phyloP scores from a whole-genome alignment of 2,797 vertebrate species.

The Pseudomugil gertrudae region DNA sequence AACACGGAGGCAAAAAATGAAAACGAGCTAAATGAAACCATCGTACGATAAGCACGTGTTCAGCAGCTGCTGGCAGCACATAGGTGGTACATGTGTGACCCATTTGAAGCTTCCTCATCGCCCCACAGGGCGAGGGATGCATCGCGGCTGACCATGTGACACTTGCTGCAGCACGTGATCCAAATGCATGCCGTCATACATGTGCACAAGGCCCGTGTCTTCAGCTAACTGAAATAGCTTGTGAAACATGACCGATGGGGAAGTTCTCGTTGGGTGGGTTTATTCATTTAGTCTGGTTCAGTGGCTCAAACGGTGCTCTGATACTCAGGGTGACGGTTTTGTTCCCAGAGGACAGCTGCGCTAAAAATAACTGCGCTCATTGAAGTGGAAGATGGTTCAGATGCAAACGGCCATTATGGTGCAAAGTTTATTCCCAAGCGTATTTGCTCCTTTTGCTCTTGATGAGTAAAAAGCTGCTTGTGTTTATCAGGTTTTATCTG shows the following conservation, averaged over 20 bases:
- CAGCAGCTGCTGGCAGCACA: conserved; percentile 6
- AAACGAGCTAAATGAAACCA: too few relatives aligned
- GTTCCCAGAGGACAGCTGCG: conserved; percentile 29
- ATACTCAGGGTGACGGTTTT: conserved; percentile 10
- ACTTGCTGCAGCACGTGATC: conserved; percentile 28
- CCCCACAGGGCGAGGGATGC: conserved; percentile 51
- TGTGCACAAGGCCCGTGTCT: neutral
- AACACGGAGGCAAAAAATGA: neutral
- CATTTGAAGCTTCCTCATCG: conserved; percentile 42
- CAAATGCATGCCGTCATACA: neutral
- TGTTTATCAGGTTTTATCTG: too few relatives aligned
- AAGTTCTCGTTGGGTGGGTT: neutral
- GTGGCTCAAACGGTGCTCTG: neutral
- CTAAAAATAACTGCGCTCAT: conserved; percentile 52
- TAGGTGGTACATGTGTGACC: conserved; percentile 53
- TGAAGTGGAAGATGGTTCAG: conserved; percentile 36
- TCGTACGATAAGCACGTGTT: neutral
- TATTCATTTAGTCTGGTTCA: conserved; percentile 4
- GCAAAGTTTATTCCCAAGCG: conserved; percentile 4
- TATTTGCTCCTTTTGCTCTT: too few relatives aligned
- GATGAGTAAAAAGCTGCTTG: too few relatives aligned
- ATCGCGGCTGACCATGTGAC: conserved; percentile 46
- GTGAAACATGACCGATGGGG: neutral
- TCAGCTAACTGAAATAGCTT: neutral
- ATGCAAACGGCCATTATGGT: conserved; percentile 12